Base-by-base conservation (phyloP, 2,888 invertebrate genomes). In the Dasypolia templi region DNA sequence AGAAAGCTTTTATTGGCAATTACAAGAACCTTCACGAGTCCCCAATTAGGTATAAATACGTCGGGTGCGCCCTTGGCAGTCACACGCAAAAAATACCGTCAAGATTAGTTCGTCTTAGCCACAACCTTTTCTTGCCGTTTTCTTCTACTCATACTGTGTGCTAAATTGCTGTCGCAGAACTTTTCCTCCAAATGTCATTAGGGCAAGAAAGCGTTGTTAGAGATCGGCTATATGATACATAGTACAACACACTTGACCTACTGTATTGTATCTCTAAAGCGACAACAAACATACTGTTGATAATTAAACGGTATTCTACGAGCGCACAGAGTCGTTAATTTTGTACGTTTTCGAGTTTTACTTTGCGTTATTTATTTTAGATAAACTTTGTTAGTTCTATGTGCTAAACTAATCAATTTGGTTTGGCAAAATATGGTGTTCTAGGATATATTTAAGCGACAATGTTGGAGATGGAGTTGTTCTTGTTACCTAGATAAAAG, bases 231-330 rank as follows among this genome's bases (percentile, higher is more conserved):
- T 1, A 46, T 29, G 74, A 80, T 73, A 74, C 53, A 32, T n/a
- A 49, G 26, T 3, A 32, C 3, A n/a, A 53, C 53, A 64, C 14
- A 56, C 51, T 68, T 65, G 55, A 70, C 63, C 67, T 72, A 70
- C 77, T 84, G 74, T 22, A 35, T 26, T 26, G 11, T 22, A n/a
- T 17, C 53, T 66, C 0, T 53, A 9, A n/a, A 72, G 39, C 86
- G 81, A 46, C 72, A 44, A 39, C 68, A 75, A 67, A 72, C 51
- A 65, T n/a, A 19, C 51, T 49, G 68, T 73, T 62, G 71, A 83
- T 83, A 83, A 83, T 84, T 81, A 81, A 73, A 81, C 75, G 68
- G 73, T 86, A 65, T 81, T 75, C 72, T 77, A 81, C 75, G 70
- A 73, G 66, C 59, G 55, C 71, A 71, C 61, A 35, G 44, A 76